phyloP scores from a whole-genome alignment of 2,113 vertebrate species.

The Erythrolamprus reginae region DNA sequence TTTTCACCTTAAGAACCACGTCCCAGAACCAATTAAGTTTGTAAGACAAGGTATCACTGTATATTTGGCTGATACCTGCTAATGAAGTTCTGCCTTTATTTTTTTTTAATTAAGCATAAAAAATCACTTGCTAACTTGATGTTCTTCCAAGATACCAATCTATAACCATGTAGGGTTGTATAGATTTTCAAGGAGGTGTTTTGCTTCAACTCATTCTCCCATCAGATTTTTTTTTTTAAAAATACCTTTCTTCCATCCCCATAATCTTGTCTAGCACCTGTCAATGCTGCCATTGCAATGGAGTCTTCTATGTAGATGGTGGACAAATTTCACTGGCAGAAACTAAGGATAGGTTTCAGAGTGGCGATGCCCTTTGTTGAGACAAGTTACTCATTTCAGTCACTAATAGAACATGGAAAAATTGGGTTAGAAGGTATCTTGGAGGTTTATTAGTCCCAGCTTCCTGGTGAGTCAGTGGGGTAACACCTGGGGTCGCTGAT shows the following conservation, averaged over 20 bases:
- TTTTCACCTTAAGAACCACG: too few species aligned
- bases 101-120: background rate
- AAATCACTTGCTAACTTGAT: background rate
- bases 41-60: too few species aligned
- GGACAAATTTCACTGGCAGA: background rate
- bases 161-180: background rate
- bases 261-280: background rate
- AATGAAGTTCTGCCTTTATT: background rate
- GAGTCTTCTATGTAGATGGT: background rate
- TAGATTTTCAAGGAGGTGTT: background rate
- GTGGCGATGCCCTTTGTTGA: background rate
- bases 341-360: background rate
- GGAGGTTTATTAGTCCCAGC: too few species aligned
- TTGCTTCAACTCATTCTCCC: background rate
- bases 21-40: too few species aligned
- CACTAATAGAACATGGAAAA: background rate
- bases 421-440: too few species aligned
- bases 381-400: background rate
- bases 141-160: background rate
- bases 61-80: rapidly evolving
- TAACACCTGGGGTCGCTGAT: too few species aligned
- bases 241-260: too few species aligned
- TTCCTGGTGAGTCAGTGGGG: too few species aligned
- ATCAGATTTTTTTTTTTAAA: background rate
- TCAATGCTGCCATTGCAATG: background rate